Conservation (phyloP, 2,113 vertebrate genomes). For the Alexandromys fortis region DNA sequence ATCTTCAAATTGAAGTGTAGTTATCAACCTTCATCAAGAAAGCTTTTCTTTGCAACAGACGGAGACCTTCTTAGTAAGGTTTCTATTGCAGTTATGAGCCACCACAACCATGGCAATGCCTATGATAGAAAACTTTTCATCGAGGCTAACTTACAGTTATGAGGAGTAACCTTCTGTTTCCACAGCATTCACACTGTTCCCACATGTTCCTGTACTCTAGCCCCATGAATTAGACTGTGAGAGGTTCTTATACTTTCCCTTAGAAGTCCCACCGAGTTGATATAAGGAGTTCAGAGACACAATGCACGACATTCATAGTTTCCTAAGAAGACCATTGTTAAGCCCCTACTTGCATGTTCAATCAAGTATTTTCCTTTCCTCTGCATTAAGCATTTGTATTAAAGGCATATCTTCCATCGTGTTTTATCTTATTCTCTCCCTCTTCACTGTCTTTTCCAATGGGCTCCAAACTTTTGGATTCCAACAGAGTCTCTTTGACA, state of each 20-base stretch:
- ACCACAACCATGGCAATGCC: not conserved
- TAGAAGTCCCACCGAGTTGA: not conserved
- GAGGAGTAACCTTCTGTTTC: not conserved
- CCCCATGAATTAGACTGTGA: no score
- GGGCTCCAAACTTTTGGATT: not conserved
- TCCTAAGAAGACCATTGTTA: not conserved
- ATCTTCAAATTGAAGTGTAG: not conserved
- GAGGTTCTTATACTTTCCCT: not conserved
- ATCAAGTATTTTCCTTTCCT: not conserved
- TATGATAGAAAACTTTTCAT: not conserved
- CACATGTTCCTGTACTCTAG: not conserved
- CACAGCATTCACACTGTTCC: no score
- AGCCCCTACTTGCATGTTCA: not conserved
- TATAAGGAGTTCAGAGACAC: not conserved
- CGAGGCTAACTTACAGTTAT: not conserved
- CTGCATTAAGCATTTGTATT: not conserved
- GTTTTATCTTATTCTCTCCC: not conserved
- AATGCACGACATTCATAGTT: not conserved
- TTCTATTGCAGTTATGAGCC: no score
- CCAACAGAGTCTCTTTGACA: not conserved
- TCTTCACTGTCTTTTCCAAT: not conserved
- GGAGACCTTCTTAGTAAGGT: no score
- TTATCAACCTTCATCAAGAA: not conserved
- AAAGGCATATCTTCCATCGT: not conserved
- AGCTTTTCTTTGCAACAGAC: not conserved